Base-by-base conservation (phyloP, 2,888 invertebrate genomes). In the Seira musarum region DNA sequence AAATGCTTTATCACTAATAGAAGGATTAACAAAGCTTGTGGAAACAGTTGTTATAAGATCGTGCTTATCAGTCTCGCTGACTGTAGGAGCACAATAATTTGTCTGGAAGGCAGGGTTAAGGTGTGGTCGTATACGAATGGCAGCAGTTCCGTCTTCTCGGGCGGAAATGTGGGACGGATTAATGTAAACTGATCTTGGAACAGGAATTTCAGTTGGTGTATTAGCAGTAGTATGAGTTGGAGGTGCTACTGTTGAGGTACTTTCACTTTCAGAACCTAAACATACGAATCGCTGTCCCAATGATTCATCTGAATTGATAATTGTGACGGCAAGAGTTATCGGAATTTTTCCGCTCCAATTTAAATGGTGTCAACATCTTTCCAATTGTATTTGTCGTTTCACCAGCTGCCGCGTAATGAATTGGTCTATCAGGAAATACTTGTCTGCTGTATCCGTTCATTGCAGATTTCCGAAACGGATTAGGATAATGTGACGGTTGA, bases 61-160 rank as follows among this genome's bases (percentile, higher is more conserved):
- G 40, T 13, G 6, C 5, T 8, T 40, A 40, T 40, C 40, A 8
- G 40, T 8, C 40, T 13, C 13, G 5, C 6, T 40, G 6, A 40
- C 13, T 40, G 13, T 40, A 40, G 40, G 40, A 40, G 40, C 6
- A 13, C 5, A 8, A n/a, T 6, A 57, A n/a, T 57, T 57, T n/a
- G 17, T 65, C 35, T 35, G 1, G 40, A 65, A n/a, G 1, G 70
- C 60, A 30, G 71, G 77, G 63, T 77, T 77, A 3, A 77, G 5
- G 40, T 77, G 77, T 24, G 77, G 77, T 17, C 77, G 53, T 22
- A n/a, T n/a, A 40, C 40, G 40, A 40, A 40, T 40, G 40, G 13
- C 40, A 13, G n/a, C 22, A 40, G 22, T n/a, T 17, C 21, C 24
- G 25, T 22, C 17, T 60, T 17, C n/a, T n/a, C 66, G 8, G 57